Evolutionary conservation across 2,113 vertebrate species (phyloP).

Genomic region (Callipepla californica): DNA sequence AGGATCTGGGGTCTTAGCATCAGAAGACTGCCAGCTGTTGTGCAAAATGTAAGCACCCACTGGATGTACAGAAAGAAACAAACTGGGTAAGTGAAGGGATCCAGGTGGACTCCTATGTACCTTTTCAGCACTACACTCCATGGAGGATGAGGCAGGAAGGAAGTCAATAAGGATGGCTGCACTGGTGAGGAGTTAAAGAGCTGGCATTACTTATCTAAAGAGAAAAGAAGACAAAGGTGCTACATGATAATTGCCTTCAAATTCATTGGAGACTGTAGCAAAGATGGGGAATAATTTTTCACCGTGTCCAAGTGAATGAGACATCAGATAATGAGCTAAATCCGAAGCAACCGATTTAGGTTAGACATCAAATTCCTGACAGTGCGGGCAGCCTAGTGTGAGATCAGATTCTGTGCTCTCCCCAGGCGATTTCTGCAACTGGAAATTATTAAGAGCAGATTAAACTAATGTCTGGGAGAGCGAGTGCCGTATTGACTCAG

Average conservation of each 20-base stretch:
- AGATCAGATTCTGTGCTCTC: not conserved
- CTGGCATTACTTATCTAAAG: not conserved
- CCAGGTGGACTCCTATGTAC: not conserved
- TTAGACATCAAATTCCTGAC: not conserved
- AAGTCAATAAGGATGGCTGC: not conserved
- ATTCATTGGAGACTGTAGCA: not conserved
- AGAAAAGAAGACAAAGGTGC: not conserved
- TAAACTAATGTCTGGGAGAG: not conserved
- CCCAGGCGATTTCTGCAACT: not conserved
- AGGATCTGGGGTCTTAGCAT: not conserved
- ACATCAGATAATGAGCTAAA: not conserved
- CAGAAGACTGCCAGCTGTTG: not conserved
- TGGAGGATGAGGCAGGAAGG: not conserved
- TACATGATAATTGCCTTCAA: conserved; percentile 20
- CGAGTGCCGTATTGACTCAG: not conserved
- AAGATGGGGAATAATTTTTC: not conserved
- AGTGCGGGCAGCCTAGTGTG: rapidly evolving
- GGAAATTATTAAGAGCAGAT: not conserved
- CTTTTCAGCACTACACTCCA: rapidly evolving
- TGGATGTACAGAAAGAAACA: not conserved
- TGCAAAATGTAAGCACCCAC: not conserved
- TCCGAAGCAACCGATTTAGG: not conserved
- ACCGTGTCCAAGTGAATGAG: not conserved
- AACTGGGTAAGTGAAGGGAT: not conserved
- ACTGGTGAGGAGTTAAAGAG: not conserved